Base-by-base conservation (phyloP, 2,797 vertebrate species). In the Bucorvus abyssinicus region DNA sequence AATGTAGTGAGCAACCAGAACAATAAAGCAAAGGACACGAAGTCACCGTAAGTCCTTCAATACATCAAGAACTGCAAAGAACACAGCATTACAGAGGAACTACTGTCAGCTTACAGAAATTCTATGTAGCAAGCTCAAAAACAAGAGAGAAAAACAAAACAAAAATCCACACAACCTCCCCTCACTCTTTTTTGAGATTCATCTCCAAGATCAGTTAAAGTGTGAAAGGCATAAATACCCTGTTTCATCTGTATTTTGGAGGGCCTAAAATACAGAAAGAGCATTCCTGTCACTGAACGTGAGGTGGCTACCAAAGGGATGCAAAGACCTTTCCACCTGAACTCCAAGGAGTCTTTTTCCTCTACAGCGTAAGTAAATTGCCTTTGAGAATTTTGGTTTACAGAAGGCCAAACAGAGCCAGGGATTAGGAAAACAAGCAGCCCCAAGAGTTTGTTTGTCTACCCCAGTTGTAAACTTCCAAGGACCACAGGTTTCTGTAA, bases 231-330 rank as follows among this genome's bases (percentile, higher is more conserved):
- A 16, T 12, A 60, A 94, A 84, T 32, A 84, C 2, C 14, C 50
- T 21, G 8, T 65, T 90, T 73, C 38, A 61, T 63, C 44, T 70
- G 27, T 70, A 19, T 61, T 96, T 90, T 53, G 80, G 20, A 83
- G 6, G 27, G 32, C 30, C 34, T 61, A 40, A 5, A 57, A 50
- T 6, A 3, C 11, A 81, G 18, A 61, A 89, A 86, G 42, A 20
- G 12, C 55, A 50, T 73, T 38, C 29, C 30, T 22, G 50, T 11
- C 6, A 10, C 67, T 38, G 17, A 84, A 70, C 14, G 81, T 34
- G 49, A 88, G 11, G 30, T 8, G 2, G 55, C 56, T 61, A 20
- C 32, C 34, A 73, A 67, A 56, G 22, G 18, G 9, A 20, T 1
- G 13, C n/a, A 23, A 55, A 4, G 26, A 88, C 12, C 17, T 50